phyloP scores from a whole-genome alignment of 2,113 vertebrate genomes.

The Petaurus breviceps region DNA sequence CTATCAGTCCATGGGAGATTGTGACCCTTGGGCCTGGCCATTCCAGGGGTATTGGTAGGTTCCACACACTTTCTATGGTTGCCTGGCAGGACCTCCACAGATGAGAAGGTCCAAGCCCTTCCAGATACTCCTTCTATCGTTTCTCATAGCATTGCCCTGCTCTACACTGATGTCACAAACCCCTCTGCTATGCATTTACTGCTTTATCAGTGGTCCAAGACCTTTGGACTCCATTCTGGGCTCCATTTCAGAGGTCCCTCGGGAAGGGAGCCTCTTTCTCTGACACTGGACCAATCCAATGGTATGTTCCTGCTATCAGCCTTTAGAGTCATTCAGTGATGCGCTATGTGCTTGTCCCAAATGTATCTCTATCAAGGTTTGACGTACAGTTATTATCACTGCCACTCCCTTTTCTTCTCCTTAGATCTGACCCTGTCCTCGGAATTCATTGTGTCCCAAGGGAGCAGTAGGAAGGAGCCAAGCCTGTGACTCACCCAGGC shows the following conservation, averaged over 20 bases:
- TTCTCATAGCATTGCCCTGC: too few relatives aligned
- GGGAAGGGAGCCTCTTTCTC: background rate
- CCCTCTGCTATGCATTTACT: background rate
- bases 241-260: background rate
- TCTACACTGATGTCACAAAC: background rate
- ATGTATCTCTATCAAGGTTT: background rate
- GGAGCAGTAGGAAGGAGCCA: background rate
- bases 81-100: background rate
- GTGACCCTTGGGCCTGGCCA: background rate
- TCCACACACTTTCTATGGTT: background rate
- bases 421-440: background rate
- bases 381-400: background rate
- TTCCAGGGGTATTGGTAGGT: background rate
- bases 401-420: background rate
- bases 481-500: background rate
- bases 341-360: too few relatives aligned
- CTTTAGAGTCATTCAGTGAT: background rate
- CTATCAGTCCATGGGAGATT: background rate
- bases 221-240: background rate
- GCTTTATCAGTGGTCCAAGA: background rate
- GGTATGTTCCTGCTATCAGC: background rate
- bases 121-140: background rate
- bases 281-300: fast-evolving
- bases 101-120: background rate
- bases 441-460: background rate